Base-by-base conservation (phyloP, 2,797 vertebrate genomes). In the Protonibea diacanthus region DNA sequence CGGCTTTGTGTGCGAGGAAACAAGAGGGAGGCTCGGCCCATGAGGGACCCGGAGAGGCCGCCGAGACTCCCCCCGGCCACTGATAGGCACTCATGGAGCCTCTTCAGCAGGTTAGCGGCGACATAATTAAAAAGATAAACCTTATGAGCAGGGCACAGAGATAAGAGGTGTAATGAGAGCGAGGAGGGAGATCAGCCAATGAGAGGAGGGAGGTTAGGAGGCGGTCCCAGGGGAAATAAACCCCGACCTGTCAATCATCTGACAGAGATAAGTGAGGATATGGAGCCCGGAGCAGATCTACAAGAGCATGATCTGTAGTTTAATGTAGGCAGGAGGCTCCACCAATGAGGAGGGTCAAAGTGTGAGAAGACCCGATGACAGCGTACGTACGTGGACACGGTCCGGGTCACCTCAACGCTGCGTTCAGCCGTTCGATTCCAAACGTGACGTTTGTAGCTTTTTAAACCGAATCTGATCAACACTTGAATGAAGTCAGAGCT, bases 81-180 rank as follows among this genome's bases (percentile, higher is more conserved):
- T 80, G 88, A 91, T 83, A 85, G 76, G 68, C 80, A 62, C 84
- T 82, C 67, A 64, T 33, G 74, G 20, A 87, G 72, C 90, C 83
- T 88, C 88, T 87, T 89, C 84, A 84, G 84, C 79, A 83, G 89
- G 89, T 91, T 89, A 89, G 83, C 47, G 18, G 80, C 60, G 23
- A 92, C 91, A 93, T 93, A 94, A 93, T 94, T 94, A 93, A 94
- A 93, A 93, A 92, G 91, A 94, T 94, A 93, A 93, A 93, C 85
- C 89, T 90, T 78, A 87, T 90, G 89, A 93, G 76, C 85, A 61
- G 83, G 81, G 87, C 75, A 86, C 70, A 57, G 82, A 89, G 93
- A 94, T 94, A 94, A 94, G 92, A 59, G 70, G 17, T 86, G 84
- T 92, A 93, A 93, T 94, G 91, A 93, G 92, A 86, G 87, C 65